Conservation (phyloP, 1,140 invertebrate species). For the Chlorops oryzae region DNA sequence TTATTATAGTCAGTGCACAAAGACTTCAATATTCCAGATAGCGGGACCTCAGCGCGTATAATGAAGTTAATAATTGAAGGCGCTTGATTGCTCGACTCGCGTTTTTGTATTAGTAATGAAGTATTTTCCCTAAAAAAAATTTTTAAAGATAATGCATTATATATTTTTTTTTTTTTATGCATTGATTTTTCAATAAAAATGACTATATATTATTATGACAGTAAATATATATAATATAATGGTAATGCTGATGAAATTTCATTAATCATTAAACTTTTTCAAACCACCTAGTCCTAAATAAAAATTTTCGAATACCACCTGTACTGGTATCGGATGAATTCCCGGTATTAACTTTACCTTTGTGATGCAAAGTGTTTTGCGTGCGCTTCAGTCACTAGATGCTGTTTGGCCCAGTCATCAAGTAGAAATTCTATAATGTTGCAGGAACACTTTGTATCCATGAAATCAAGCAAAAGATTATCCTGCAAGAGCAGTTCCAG, state of each 20-base stretch:
- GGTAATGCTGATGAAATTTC: no score
- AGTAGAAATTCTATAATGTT: conserved; percentile 80
- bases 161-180: no score
- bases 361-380: conserved; percentile 62
- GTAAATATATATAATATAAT: no score
- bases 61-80: conserved; percentile 71
- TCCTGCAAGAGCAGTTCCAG: conserved; percentile 76
- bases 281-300: no score
- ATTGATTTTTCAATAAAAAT: no score
- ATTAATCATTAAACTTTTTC: no score
- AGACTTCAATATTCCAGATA: conserved; percentile 81
- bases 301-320: no score
- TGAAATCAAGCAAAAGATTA: conserved; percentile 76
- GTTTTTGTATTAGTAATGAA: conserved; percentile 52
- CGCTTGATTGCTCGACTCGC: conserved; percentile 57
- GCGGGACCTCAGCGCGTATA: conserved; percentile 77
- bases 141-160: no score
- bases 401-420: conserved; percentile 71
- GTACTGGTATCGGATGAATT: no score
- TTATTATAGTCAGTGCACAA: conserved; percentile 76
- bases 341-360: no score
- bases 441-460: conserved; percentile 81
- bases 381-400: conserved; percentile 74
- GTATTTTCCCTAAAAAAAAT: conserved; percentile 23
- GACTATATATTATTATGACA: no score